Conservation (phyloP, 2,888 invertebrate species). For the Argyra leucocephala region DNA sequence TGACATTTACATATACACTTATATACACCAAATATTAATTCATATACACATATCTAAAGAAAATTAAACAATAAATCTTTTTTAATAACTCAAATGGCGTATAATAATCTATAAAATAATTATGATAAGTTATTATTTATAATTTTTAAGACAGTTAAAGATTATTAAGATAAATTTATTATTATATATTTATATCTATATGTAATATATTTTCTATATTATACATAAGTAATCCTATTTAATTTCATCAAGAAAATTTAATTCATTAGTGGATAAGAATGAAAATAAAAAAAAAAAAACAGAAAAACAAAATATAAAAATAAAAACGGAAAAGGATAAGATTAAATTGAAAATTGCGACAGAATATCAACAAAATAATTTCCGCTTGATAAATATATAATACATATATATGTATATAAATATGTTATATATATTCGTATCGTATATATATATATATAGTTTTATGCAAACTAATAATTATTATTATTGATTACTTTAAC, state of each 20-base stretch:
- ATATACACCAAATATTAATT: too few species aligned
- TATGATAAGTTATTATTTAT: neutral
- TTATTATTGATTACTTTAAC: too few species aligned
- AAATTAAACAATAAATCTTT: neutral
- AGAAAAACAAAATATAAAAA: neutral
- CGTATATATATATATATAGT: neutral
- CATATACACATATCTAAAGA: too few species aligned
- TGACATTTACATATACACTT: too few species aligned
- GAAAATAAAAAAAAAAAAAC: neutral
- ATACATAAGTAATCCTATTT: neutral
- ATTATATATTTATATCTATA: neutral
- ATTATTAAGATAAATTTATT: neutral
- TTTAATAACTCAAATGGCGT: neutral
- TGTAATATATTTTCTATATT: too few species aligned
- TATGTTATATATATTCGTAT: neutral
- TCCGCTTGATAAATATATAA: neutral
- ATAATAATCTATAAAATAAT: neutral
- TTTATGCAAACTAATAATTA: neutral
- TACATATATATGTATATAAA: neutral
- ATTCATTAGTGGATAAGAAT: too few species aligned
- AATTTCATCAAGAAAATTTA: neutral
- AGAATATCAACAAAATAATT: conserved; percentile 6
- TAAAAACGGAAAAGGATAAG: neutral
- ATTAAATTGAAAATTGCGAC: neutral
- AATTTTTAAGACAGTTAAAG: neutral